A percentile compares a stretch with the other conserved stretches of the same genome.
These are phyloP conservation scores for Tachina lurida DNA, from an alignment of 2,888 invertebrate species.

Conservation along the genomic window DNA sequence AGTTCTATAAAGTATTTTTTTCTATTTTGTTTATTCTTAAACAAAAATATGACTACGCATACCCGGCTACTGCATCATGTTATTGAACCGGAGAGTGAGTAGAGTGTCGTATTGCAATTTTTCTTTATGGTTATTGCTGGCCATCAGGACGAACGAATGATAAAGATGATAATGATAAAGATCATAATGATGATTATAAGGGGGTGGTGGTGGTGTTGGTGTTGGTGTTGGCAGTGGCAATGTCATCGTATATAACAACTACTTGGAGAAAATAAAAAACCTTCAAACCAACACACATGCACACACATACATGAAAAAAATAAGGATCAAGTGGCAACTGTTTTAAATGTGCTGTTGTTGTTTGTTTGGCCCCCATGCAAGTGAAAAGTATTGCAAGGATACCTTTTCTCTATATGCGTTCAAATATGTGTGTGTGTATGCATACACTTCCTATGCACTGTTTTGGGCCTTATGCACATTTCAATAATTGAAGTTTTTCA, in stretches of 20 bases:
- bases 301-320: background rate
- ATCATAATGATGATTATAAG: background rate
- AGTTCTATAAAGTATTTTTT: constrained; percentile 5
- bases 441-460: constrained; percentile 66
- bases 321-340: constrained; percentile 6
- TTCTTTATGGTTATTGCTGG: constrained; percentile 62
- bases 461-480: constrained; percentile 47
- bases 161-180: background rate
- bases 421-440: constrained; percentile 1
- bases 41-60: constrained; percentile 12
- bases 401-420: constrained; percentile 21
- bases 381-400: background rate
- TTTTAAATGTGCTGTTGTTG: constrained; percentile 5
- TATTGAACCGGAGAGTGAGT: constrained; percentile 7
- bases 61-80: background rate
- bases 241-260: constrained; percentile 1
- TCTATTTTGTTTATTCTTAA: background rate
- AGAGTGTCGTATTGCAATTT: constrained; percentile 57
- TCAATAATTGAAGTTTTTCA: constrained; percentile 59
- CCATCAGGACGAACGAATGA: constrained; percentile 4
- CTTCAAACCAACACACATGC: too few species aligned
- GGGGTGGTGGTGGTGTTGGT: constrained; percentile 4
- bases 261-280: background rate
- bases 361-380: background rate
- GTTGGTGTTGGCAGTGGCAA: constrained; percentile 7